These are phyloP conservation scores for Holothuria scabra DNA, from an alignment of 53 echinoderm and acorn worm genomes.

Conservation along the genomic window DNA sequence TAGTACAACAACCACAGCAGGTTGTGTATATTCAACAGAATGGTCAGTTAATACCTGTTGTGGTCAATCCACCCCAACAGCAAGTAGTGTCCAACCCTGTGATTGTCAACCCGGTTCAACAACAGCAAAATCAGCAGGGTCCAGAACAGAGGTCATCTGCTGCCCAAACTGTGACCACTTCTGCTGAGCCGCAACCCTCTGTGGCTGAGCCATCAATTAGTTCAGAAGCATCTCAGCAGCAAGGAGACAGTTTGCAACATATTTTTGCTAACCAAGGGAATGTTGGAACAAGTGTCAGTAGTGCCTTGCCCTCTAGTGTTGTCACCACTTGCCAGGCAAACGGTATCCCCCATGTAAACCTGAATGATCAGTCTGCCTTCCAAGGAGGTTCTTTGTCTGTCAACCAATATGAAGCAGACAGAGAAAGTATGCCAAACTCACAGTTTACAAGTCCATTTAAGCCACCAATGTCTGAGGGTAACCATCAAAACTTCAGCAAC, in stretches of 20 bases:
- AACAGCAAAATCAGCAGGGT: conserved; percentile 1
- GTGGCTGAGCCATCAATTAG: neutral
- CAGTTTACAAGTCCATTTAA: neutral
- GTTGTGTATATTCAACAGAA: conserved; percentile 96
- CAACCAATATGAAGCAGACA: neutral
- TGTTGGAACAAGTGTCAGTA: conserved; percentile 4
- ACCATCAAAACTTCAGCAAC: neutral
- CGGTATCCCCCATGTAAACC: neutral
- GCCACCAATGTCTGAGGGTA: neutral
- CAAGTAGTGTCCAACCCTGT: conserved; percentile 47
- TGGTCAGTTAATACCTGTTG: conserved; percentile 91
- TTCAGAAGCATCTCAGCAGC: neutral
- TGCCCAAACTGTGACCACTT: neutral
- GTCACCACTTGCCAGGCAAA: neutral
- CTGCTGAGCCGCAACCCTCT: neutral
- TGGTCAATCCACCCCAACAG: conserved; percentile 77
- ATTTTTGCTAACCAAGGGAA: neutral
- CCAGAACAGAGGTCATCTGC: neutral
- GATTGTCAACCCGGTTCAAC: conserved; percentile 50
- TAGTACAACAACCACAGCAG: conserved; percentile 71
- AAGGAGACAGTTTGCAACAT: conserved; percentile 1
- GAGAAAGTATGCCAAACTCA: neutral
- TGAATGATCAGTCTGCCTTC: neutral
- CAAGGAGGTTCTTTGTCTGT: neutral
- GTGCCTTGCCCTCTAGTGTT: conserved; percentile 6